phyloP scores from a whole-genome alignment of 1,140 invertebrate genomes.

The Diorhabda elongata region DNA sequence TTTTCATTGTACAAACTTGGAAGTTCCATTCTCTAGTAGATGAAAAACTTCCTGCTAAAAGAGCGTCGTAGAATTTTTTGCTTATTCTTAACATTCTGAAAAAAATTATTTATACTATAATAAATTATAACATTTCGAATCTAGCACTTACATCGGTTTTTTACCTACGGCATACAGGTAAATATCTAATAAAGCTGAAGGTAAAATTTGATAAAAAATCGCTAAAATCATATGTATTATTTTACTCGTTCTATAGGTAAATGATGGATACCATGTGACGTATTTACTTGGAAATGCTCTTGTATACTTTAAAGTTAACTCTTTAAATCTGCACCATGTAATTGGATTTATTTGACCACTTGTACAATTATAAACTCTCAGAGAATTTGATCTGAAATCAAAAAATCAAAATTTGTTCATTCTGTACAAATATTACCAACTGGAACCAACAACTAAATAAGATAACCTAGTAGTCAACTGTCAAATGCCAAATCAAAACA shows the following conservation, averaged over 20 bases:
- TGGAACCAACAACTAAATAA: no score
- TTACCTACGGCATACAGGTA: constrained; percentile 63
- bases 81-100: constrained; percentile 80
- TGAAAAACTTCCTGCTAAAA: constrained; percentile 71
- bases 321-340: constrained; percentile 74
- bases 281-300: constrained; percentile 73
- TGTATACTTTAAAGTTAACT: constrained; percentile 65
- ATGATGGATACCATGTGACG: constrained; percentile 82
- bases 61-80: constrained; percentile 65
- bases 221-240: constrained; percentile 68
- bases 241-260: constrained; percentile 70
- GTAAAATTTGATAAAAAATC: constrained; percentile 69
- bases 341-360: constrained; percentile 80
- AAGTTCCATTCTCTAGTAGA: constrained; percentile 86
- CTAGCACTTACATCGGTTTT: constrained; percentile 70
- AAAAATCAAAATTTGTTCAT: neutral
- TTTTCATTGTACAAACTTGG: constrained; percentile 65
- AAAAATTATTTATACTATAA: constrained; percentile 20
- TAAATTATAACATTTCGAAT: neutral
- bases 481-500: no score
- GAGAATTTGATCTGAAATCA: constrained; percentile 49
- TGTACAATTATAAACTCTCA: constrained; percentile 88
- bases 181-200: constrained; percentile 74
- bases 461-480: no score
- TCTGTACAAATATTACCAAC: no score